These are phyloP conservation scores for Diaprepes abbreviatus DNA, from an alignment of 2,888 invertebrate species.

Conservation along the genomic window DNA sequence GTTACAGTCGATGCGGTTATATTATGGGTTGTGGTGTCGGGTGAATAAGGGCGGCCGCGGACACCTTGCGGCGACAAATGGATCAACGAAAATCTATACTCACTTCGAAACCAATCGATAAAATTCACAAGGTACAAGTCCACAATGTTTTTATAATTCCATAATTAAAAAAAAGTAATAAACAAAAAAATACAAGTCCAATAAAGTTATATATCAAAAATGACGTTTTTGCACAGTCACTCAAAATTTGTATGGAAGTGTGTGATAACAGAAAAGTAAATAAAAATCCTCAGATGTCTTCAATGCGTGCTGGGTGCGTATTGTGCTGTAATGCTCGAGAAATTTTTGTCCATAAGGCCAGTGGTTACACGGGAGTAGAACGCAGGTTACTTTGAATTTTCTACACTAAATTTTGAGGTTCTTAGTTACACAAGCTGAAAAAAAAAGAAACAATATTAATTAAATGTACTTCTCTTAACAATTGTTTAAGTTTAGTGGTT, in stretches of 20 bases:
- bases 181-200: constrained; percentile 55
- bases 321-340: constrained; percentile 68
- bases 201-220: constrained; percentile 57
- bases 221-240: constrained; percentile 66
- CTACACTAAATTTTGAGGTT: constrained; percentile 71
- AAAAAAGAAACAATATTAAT: constrained; percentile 58
- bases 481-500: too few relatives aligned
- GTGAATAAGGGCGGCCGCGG: constrained; percentile 52
- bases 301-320: constrained; percentile 90
- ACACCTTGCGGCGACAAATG: constrained; percentile 28
- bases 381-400: constrained; percentile 69
- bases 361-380: constrained; percentile 66
- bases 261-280: constrained; percentile 63
- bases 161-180: constrained; percentile 37
- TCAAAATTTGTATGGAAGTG: constrained; percentile 63
- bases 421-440: constrained; percentile 78
- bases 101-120: constrained; percentile 47
- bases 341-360: constrained; percentile 61
- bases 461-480: too few relatives aligned
- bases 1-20: constrained; percentile 38
- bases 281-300: constrained; percentile 88
- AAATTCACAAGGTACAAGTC: constrained; percentile 58
- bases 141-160: constrained; percentile 54
- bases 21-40: constrained; percentile 60
- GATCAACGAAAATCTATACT: constrained; percentile 53